Conservation (phyloP, 1,140 invertebrate genomes). For the Drosophila ercepeae region DNA sequence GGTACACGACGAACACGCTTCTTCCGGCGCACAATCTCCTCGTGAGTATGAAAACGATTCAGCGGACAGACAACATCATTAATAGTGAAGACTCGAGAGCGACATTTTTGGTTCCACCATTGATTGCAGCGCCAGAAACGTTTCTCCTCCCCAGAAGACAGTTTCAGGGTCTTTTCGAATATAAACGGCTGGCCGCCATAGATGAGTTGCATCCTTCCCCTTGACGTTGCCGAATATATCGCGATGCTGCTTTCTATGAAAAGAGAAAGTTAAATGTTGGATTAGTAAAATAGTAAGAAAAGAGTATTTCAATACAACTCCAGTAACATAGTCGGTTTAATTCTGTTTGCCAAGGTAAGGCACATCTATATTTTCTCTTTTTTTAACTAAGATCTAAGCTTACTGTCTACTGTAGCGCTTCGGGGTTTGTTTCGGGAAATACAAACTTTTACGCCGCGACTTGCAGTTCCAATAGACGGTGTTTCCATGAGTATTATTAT, state of each 20-base stretch:
- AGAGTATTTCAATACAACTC: slow-evolving; percentile 13
- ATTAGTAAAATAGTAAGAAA: slow-evolving; percentile 16
- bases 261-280: neutral
- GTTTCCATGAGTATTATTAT: slow-evolving; percentile 56
- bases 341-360: slow-evolving; percentile 40
- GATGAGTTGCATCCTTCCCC: slow-evolving; percentile 79
- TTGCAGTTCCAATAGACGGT: slow-evolving; percentile 81
- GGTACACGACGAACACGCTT: slow-evolving; percentile 72
- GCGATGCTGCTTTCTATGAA: slow-evolving; percentile 70
- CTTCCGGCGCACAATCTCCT: slow-evolving; percentile 81
- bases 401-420: slow-evolving; percentile 26
- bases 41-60: slow-evolving; percentile 81
- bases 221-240: slow-evolving; percentile 78
- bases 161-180: slow-evolving; percentile 78
- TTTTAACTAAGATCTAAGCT: slow-evolving; percentile 39
- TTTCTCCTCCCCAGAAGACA: slow-evolving; percentile 78
- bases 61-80: slow-evolving; percentile 78
- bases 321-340: slow-evolving; percentile 37
- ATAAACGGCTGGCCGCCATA: slow-evolving; percentile 83
- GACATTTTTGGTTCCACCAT: slow-evolving; percentile 83
- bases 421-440: slow-evolving; percentile 61
- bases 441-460: slow-evolving; percentile 46
- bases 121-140: slow-evolving; percentile 83
- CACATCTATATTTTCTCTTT: slow-evolving; percentile 35
- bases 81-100: slow-evolving; percentile 79